Evolutionary conservation across 1,140 invertebrate genomes (phyloP).

Genomic region (Drosophila bocki): DNA sequence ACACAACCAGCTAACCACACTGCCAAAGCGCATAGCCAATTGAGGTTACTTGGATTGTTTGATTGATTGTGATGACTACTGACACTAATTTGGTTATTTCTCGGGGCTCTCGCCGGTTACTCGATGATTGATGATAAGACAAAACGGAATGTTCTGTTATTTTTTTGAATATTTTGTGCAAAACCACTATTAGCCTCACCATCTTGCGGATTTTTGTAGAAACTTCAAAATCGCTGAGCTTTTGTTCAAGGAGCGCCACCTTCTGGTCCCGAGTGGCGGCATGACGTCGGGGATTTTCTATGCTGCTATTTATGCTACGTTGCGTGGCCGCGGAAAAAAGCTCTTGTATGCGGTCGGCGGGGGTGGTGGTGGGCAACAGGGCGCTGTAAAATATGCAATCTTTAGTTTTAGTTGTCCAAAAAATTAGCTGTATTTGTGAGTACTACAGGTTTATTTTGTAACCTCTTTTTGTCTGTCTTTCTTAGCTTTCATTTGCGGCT

Average conservation of each 20-base stretch:
- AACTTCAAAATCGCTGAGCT: slow-evolving; percentile 31
- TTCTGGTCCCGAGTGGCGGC: slow-evolving; percentile 35
- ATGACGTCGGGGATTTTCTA: slow-evolving; percentile 29
- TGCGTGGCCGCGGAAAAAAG: slow-evolving; percentile 45
- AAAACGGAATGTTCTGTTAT: slow-evolving; percentile 7
- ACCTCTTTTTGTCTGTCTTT: not conserved
- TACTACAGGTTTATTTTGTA: not conserved
- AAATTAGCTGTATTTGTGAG: not conserved
- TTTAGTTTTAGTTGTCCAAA: slow-evolving; percentile 15
- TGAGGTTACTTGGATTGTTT: slow-evolving; percentile 24
- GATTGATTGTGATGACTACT: slow-evolving; percentile 12
- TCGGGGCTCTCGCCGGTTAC: not conserved
- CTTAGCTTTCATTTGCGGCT: not conserved
- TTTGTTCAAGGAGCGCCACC: slow-evolving; percentile 34
- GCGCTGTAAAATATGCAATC: slow-evolving; percentile 76
- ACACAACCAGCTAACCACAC: slow-evolving; percentile 99
- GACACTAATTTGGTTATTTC: slow-evolving; percentile 27
- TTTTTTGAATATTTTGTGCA: slow-evolving; percentile 10
- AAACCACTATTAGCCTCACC: slow-evolving; percentile 23
- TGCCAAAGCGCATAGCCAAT: slow-evolving; percentile 92
- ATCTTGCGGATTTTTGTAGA: slow-evolving; percentile 19
- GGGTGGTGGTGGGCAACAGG: slow-evolving; percentile 1
- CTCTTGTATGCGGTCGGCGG: slow-evolving; percentile 8
- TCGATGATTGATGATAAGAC: slow-evolving; percentile 2
- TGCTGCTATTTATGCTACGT: slow-evolving; percentile 68